Evolutionary conservation across 2,888 invertebrate species (phyloP).

Genomic region (Stramonita haemastoma): DNA sequence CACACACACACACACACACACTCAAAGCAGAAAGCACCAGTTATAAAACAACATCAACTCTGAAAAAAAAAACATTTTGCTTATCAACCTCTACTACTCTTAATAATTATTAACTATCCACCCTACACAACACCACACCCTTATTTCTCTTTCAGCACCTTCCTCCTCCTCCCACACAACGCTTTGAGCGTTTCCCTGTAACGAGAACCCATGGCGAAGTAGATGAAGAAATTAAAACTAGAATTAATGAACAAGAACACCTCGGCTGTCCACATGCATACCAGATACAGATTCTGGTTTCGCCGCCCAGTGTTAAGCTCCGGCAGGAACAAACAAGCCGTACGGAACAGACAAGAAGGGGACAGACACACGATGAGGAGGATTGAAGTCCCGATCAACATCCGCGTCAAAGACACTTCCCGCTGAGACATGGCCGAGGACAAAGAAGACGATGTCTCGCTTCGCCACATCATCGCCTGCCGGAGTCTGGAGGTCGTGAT

Average conservation of each 20-base stretch:
- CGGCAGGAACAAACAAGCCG: constrained; percentile 10
- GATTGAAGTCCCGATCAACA: not conserved
- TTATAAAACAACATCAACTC: too few species aligned
- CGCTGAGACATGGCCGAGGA: not conserved
- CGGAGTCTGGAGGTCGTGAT: not conserved
- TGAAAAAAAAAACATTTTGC: too few species aligned
- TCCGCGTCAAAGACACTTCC: constrained; percentile 6
- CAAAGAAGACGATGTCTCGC: not conserved
- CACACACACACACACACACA: too few species aligned
- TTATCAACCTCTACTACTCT: too few species aligned
- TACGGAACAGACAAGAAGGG: not conserved
- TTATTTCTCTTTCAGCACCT: not conserved
- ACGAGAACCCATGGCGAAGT: not conserved
- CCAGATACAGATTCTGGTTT: constrained; percentile 1
- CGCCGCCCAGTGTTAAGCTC: not conserved
- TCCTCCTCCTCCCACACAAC: not conserved
- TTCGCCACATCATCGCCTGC: not conserved
- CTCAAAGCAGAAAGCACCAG: too few species aligned
- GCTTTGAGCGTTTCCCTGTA: constrained; percentile 18
- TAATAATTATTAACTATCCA: too few species aligned
- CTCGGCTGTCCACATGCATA: not conserved
- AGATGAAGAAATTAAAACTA: constrained; percentile 23
- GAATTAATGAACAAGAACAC: not conserved
- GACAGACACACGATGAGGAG: not conserved
- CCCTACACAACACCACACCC: too few species aligned